Percentiles rank a stretch among this genome's conserved stretches.
phyloP scores from a whole-genome alignment of 2,113 vertebrate species.

The Dissostichus mawsoni region DNA sequence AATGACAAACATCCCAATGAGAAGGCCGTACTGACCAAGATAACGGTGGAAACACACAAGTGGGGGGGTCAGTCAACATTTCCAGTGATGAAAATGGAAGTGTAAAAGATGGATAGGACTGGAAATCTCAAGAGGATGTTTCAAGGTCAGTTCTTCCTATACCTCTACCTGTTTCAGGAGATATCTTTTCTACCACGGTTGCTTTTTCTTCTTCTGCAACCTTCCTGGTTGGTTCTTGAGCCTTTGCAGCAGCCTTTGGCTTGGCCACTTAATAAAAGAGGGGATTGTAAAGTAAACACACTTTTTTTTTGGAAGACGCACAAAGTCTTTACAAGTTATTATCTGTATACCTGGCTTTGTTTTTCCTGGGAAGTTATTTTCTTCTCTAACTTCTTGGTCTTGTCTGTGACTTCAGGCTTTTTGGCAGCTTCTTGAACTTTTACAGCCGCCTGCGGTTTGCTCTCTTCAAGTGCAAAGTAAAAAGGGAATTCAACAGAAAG shows the following conservation, averaged over 20 bases:
- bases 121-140: background rate
- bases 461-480: conserved; percentile 58
- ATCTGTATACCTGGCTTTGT: conserved; percentile 67
- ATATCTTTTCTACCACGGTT: conserved; percentile 29
- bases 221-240: conserved; percentile 61
- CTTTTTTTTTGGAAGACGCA: background rate
- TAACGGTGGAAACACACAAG: background rate
- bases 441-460: conserved; percentile 36
- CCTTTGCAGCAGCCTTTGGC: conserved; percentile 31
- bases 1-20: background rate
- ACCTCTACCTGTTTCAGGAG: conserved; percentile 69
- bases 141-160: background rate
- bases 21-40: background rate
- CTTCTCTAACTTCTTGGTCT: conserved; percentile 46
- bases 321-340: background rate
- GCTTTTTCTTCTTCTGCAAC: conserved; percentile 62
- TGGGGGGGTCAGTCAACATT: background rate
- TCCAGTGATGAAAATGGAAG: background rate
- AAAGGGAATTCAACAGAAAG: conserved; percentile 28
- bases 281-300: conserved; percentile 10
- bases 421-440: conserved; percentile 54
- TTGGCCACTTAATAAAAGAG: conserved; percentile 59
- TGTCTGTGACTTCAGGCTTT: conserved; percentile 51
- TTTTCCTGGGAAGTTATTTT: conserved; percentile 33
- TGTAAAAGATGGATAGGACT: conserved; percentile 1